Evolutionary conservation across 2,113 vertebrate genomes (phyloP).

Genomic region (Parus major): DNA sequence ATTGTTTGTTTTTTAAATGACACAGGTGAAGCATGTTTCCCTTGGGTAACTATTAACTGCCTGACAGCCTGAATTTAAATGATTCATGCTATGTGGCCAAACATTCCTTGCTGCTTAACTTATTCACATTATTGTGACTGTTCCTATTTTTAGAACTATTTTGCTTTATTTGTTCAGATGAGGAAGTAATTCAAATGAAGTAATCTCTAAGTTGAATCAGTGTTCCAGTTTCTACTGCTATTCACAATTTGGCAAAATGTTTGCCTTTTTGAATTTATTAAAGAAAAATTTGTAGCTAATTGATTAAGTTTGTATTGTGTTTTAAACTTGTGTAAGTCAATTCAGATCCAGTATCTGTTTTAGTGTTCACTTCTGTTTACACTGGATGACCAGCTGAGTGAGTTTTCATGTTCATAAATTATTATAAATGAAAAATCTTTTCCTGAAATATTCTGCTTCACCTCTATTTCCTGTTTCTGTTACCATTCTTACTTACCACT

Average conservation of each 20-base stretch:
- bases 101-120: neutral
- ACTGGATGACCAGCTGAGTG: neutral
- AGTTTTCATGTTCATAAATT: neutral
- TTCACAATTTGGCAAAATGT: neutral
- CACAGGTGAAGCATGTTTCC: neutral
- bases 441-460: neutral
- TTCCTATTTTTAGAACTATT: neutral
- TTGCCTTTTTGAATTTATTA: neutral
- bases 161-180: neutral
- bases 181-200: neutral
- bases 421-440: neutral
- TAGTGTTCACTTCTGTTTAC: neutral
- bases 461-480: neutral
- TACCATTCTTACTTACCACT: neutral
- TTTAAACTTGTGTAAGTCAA: neutral
- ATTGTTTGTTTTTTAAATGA: neutral
- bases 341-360: neutral
- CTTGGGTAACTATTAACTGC: neutral
- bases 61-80: neutral
- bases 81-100: neutral
- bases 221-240: neutral
- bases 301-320: neutral
- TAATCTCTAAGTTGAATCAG: neutral
- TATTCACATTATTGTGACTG: neutral
- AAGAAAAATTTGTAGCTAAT: neutral